Evolutionary conservation across 2,797 vertebrate genomes (phyloP), one percentile per base, ranked within the genome.

Genomic region (Carapus acus): DNA sequence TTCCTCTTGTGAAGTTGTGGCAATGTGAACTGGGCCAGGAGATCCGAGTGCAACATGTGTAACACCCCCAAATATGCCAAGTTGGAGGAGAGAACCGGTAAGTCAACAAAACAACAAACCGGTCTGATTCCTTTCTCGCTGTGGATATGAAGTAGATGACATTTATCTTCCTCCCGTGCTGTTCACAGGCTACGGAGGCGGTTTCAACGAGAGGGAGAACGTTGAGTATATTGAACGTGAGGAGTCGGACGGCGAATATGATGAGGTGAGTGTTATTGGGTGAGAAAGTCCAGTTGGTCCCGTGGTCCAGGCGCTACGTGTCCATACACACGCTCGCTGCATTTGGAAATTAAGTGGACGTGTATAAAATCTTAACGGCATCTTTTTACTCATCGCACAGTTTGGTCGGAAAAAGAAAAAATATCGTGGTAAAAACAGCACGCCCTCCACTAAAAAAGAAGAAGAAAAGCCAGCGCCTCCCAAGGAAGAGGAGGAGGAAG

Each of bases 341-440:
- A n/a, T n/a, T n/a, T n/a, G n/a, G n/a, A n/a, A n/a, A n/a, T n/a
- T n/a, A n/a, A n/a, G n/a, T n/a, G n/a, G n/a, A n/a, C n/a, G n/a
- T n/a, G n/a, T n/a, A n/a, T n/a, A n/a, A n/a, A n/a, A n/a, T n/a
- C n/a, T n/a, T n/a, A n/a, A n/a, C 2, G 6, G 27, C 13, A 17
- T 1, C 8, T 14, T 33, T 23, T 43, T 18, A 29, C 14, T 59
- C 7, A 52, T 14, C 0, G 48, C 3, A 44, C 70, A 99, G 95
- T 99, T 99, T 88, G 96, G 96, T 7, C 90, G 96, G 67, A 99
- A 98, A 83, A 99, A 98, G 91, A 99, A 99, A 82, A 98, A 98
- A 68, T 99, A 86, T 38, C 86, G 96, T 2, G 94, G 94, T 14
- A 96, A 93, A 69, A 87, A 79, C 68, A 87, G 87, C 38, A 89